Evolutionary conservation across 64 coral and sea anemone species (phyloP).

Genomic region (Anthopleura sola): DNA sequence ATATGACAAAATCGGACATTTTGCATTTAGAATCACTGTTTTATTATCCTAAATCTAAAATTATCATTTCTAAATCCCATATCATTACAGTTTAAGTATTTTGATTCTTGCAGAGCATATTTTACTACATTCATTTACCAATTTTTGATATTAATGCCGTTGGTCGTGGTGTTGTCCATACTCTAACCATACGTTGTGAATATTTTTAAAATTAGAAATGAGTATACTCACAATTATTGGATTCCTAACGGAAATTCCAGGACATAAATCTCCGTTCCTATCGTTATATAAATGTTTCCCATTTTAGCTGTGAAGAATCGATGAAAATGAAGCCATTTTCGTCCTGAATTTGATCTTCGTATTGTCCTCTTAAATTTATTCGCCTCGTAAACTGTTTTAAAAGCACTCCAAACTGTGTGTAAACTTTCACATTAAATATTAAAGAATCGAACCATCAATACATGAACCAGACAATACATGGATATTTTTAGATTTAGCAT

Average conservation of each 20-base stretch:
- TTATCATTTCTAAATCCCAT: background rate
- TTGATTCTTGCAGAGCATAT: background rate
- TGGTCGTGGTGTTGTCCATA: background rate
- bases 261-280: background rate
- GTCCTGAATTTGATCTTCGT: background rate
- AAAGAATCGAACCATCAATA: background rate
- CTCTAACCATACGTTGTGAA: background rate
- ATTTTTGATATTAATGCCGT: background rate
- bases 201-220: background rate
- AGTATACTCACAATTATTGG: background rate
- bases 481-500: constrained; percentile 1
- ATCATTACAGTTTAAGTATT: background rate
- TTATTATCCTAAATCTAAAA: background rate
- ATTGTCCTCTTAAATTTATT: background rate
- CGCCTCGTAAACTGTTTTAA: too few relatives aligned
- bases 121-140: background rate
- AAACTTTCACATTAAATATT: constrained; percentile 3
- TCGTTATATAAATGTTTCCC: background rate
- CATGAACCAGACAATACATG: background rate
- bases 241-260: background rate
- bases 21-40: background rate
- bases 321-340: background rate
- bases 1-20: constrained; percentile 8
- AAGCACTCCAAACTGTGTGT: background rate
- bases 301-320: background rate